These are phyloP conservation scores for Synanthedon vespiformis DNA, from an alignment of 2,888 invertebrate genomes.

Conservation along the genomic window DNA sequence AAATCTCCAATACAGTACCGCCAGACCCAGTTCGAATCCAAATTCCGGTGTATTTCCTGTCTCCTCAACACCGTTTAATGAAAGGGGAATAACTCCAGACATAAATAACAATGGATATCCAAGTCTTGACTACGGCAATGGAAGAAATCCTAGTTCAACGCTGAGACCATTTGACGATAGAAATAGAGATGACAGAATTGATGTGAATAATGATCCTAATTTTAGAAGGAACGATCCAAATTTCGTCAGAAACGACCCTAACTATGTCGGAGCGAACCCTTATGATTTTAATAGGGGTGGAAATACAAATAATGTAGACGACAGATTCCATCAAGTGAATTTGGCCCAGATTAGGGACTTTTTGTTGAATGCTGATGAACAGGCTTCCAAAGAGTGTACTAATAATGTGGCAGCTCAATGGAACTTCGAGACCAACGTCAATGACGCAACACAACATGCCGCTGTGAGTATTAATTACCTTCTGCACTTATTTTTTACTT, in stretches of 20 bases:
- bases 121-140: slow-evolving; percentile 37
- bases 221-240: slow-evolving; percentile 64
- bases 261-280: slow-evolving; percentile 35
- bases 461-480: slow-evolving; percentile 74
- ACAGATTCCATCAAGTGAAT: slow-evolving; percentile 51
- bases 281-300: slow-evolving; percentile 51
- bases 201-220: slow-evolving; percentile 56
- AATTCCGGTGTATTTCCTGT: slow-evolving; percentile 38
- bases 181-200: slow-evolving; percentile 55
- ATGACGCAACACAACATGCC: slow-evolving; percentile 83
- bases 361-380: slow-evolving; percentile 78
- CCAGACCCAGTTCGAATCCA: slow-evolving; percentile 28
- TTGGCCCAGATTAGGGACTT: slow-evolving; percentile 68
- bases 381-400: slow-evolving; percentile 84
- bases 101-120: slow-evolving; percentile 62
- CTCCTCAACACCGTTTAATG: slow-evolving; percentile 44
- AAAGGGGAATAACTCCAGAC: slow-evolving; percentile 45
- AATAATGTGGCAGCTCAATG: slow-evolving; percentile 90
- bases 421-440: slow-evolving; percentile 90
- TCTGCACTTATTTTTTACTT: slow-evolving; percentile 6
- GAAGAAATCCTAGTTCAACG: slow-evolving; percentile 40
- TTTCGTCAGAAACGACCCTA: slow-evolving; percentile 57
- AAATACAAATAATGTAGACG: slow-evolving; percentile 45
- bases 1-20: slow-evolving; percentile 44
- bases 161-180: slow-evolving; percentile 37